Evolutionary conservation across 1,140 invertebrate species (phyloP).

Genomic region (Caligus rogercresseyi): DNA sequence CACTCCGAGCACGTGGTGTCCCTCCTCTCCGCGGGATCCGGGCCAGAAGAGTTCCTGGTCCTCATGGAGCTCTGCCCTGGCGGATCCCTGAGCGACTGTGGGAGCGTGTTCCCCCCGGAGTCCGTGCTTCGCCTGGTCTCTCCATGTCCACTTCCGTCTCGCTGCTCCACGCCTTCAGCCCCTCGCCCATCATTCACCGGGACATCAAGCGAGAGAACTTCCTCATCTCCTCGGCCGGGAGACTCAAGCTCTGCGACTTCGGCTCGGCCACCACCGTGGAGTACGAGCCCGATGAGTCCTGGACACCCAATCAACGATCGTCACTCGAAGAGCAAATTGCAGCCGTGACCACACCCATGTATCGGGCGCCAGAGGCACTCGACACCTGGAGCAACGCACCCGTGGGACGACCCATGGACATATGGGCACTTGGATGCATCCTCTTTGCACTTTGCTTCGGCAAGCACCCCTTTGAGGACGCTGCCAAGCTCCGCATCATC

Average conservation of each 20-base stretch:
- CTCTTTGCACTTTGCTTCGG: constrained; percentile 78
- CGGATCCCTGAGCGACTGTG: constrained; percentile 52
- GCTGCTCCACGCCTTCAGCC: constrained; percentile 57
- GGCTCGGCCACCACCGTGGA: constrained; percentile 78
- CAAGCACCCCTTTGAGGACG: constrained; percentile 92
- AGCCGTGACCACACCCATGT: constrained; percentile 46
- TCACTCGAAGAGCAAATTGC: constrained; percentile 75
- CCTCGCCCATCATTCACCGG: constrained; percentile 71
- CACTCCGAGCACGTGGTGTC: constrained; percentile 38
- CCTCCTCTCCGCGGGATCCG: constrained; percentile 34
- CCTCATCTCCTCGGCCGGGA: constrained; percentile 54
- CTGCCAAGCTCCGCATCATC: constrained; percentile 62
- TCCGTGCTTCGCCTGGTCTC: constrained; percentile 76
- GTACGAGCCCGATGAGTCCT: constrained; percentile 62
- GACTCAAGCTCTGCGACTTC: constrained; percentile 95
- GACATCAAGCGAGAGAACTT: constrained; percentile 74
- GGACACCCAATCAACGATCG: constrained; percentile 76
- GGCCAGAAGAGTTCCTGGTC: constrained; percentile 35
- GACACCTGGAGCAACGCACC: constrained; percentile 93
- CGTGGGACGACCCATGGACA: constrained; percentile 65
- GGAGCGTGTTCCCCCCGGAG: constrained; percentile 42
- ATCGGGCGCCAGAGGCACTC: constrained; percentile 45
- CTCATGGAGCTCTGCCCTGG: constrained; percentile 38
- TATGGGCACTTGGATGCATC: constrained; percentile 94
- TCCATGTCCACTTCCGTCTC: constrained; percentile 72